Conservation (phyloP, 2,888 invertebrate genomes). For the Chironomus tentans region DNA sequence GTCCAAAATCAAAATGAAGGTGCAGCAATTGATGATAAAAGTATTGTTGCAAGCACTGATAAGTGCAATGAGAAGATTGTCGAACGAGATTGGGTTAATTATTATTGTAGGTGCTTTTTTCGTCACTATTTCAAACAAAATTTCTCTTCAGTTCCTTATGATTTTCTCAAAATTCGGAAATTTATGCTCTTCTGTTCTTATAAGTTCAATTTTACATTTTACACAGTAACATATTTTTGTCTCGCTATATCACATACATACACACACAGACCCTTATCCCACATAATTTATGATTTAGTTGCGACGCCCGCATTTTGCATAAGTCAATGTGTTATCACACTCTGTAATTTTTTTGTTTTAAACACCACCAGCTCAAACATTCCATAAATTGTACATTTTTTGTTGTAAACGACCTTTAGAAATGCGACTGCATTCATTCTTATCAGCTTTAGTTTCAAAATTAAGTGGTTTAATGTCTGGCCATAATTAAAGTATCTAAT, state of each 20-base stretch:
- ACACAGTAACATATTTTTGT: background rate
- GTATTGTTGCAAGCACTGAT: constrained; percentile 30
- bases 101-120: constrained; percentile 38
- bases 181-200: constrained; percentile 17
- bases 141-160: constrained; percentile 20
- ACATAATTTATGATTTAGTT: constrained; percentile 13
- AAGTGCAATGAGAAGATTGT: constrained; percentile 29
- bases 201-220: no score
- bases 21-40: constrained; percentile 30
- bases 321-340: background rate
- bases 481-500: no score
- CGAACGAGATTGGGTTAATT: constrained; percentile 39
- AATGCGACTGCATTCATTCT: no score
- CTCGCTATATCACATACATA: background rate
- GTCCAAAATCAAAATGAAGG: constrained; percentile 52
- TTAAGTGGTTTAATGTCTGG: no score
- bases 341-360: background rate
- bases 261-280: background rate
- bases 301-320: constrained; percentile 15
- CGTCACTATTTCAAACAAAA: no score
- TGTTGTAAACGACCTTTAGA: no score
- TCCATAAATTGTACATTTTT: no score
- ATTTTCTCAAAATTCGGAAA: constrained; percentile 26
- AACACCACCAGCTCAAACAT: no score
- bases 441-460: no score